A percentile compares a stretch with the other conserved stretches of the same genome.
phyloP scores from a whole-genome alignment of 2,888 invertebrate genomes.

The Drepanosiphum platanoidis region DNA sequence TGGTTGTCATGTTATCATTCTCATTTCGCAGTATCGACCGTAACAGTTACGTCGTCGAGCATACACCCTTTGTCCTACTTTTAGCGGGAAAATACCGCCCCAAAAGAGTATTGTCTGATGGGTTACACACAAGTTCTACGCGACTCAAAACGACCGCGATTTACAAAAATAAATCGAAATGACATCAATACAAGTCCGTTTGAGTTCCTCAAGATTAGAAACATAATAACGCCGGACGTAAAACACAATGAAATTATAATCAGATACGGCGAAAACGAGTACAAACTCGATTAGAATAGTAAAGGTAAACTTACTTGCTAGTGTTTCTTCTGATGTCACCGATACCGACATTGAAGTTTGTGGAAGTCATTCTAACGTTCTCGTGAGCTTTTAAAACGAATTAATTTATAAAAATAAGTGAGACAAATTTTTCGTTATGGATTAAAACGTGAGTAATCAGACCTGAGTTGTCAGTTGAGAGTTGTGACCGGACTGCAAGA shows the following conservation, averaged over 20 bases:
- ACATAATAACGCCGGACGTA: not conserved
- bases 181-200: not conserved
- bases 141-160: no score
- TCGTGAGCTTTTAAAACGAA: not conserved
- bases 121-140: no score
- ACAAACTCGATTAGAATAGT: no score
- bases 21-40: not conserved
- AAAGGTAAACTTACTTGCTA: constrained; percentile 71
- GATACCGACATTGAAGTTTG: constrained; percentile 72
- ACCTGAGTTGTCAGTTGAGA: not conserved
- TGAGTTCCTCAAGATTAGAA: not conserved
- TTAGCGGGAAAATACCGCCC: constrained; percentile 49
- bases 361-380: constrained; percentile 72
- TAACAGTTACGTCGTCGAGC: not conserved
- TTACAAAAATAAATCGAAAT: not conserved
- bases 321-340: constrained; percentile 73
- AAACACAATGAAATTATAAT: not conserved
- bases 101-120: no score
- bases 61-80: constrained; percentile 39
- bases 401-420: not conserved
- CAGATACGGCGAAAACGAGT: not conserved
- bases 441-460: not conserved
- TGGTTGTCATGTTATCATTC: no score
- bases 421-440: not conserved
- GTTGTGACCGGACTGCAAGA: not conserved